phyloP scores from a whole-genome alignment of 2,797 vertebrate genomes.

The Xerus rutilus region DNA sequence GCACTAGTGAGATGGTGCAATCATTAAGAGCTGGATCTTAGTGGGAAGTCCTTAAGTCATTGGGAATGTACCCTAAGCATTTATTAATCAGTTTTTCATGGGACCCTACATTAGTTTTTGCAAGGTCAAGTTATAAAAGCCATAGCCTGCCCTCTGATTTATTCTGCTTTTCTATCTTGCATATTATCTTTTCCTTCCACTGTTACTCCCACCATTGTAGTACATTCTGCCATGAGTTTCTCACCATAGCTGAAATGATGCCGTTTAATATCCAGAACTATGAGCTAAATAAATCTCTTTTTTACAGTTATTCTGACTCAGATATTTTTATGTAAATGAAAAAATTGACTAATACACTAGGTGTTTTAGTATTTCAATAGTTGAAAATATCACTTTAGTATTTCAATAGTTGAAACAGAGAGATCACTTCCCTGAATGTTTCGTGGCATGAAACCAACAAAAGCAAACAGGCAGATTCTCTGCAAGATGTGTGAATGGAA shows the following conservation, averaged over 20 bases:
- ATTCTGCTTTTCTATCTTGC: background rate
- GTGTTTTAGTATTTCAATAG: background rate
- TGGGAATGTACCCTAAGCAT: background rate
- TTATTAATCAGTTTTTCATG: background rate
- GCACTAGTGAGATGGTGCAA: background rate
- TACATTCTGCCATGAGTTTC: background rate
- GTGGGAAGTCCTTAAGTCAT: background rate
- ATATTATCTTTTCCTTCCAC: background rate
- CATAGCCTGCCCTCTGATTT: background rate
- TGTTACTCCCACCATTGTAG: background rate
- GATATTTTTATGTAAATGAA: background rate
- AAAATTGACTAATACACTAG: background rate
- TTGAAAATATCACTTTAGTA: background rate
- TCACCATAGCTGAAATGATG: background rate
- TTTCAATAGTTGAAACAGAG: background rate
- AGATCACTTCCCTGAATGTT: no score
- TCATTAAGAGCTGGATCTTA: background rate
- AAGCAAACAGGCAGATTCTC: no score
- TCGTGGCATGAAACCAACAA: no score
- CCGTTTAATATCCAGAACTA: background rate
- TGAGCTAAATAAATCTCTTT: background rate
- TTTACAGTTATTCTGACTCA: background rate
- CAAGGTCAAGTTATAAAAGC: background rate
- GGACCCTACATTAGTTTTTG: background rate
- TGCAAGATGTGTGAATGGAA: no score